These are phyloP conservation scores for Spermophilus dauricus DNA, from an alignment of 2,113 vertebrate species.

Conservation along the genomic window DNA sequence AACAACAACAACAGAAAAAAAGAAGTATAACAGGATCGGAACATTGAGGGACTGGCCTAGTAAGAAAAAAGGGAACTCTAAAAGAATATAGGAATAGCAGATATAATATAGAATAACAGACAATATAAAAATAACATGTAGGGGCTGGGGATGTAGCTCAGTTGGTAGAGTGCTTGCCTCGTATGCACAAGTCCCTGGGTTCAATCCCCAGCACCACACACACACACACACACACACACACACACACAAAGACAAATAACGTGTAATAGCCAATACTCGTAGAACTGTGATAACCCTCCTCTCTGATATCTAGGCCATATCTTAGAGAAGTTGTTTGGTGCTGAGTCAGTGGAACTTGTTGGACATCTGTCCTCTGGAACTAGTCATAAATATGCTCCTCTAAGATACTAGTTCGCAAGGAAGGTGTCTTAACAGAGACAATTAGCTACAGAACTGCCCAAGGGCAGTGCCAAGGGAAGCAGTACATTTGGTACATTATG, in stretches of 20 bases:
- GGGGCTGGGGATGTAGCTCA: too few species aligned
- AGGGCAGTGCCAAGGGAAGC: background rate
- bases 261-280: background rate
- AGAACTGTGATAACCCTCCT: background rate
- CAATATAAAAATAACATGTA: background rate
- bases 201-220: too few species aligned
- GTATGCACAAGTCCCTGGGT: too few species aligned
- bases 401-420: background rate
- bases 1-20: too few species aligned
- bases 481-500: background rate
- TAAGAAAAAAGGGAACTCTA: slow-evolving; percentile 21
- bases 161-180: too few species aligned
- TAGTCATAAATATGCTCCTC: background rate
- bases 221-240: too few species aligned
- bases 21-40: background rate
- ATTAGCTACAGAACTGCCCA: background rate
- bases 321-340: slow-evolving; percentile 24
- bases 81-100: background rate
- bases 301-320: background rate
- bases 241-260: too few species aligned
- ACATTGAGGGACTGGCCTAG: background rate
- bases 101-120: background rate
- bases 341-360: background rate
- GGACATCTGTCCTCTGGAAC: slow-evolving; percentile 1
- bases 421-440: background rate